Evolutionary conservation across 2,797 vertebrate genomes (phyloP).

Genomic region (Stomatorhinus walkeri): DNA sequence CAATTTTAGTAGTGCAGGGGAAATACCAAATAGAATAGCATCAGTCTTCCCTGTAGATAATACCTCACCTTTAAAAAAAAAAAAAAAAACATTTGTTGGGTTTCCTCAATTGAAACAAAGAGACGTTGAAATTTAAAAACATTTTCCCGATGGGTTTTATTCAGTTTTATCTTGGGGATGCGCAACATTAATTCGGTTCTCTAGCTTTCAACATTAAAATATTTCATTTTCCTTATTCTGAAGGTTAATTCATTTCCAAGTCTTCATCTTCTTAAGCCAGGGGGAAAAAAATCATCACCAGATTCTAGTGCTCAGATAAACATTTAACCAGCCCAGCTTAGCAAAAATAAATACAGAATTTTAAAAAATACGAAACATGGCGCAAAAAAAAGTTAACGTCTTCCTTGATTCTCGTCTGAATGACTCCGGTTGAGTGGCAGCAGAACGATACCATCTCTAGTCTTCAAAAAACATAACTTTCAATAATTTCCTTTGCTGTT

Average conservation of each 20-base stretch:
- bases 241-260: not conserved
- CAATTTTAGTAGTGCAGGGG: not conserved
- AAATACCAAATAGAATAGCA: not conserved
- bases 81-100: not conserved
- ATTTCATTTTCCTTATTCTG: not conserved
- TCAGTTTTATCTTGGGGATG: not conserved
- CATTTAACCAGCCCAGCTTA: not conserved
- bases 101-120: not conserved
- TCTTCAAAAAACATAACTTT: conserved; percentile 1
- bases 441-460: not conserved
- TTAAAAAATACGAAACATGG: conserved; percentile 6
- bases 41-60: not conserved
- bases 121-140: not conserved
- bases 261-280: not conserved
- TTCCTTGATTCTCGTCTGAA: not conserved
- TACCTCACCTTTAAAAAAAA: not conserved
- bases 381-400: not conserved
- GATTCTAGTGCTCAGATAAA: not conserved
- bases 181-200: not conserved
- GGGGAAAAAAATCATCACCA: not conserved
- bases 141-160: not conserved
- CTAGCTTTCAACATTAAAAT: not conserved
- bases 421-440: not conserved
- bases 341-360: conserved; percentile 14
- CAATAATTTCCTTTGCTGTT: not conserved